Percentiles rank a stretch among this genome's conserved stretches.
These are phyloP conservation scores for Willisornis vidua DNA, from an alignment of 2,113 vertebrate species.

Conservation along the genomic window DNA sequence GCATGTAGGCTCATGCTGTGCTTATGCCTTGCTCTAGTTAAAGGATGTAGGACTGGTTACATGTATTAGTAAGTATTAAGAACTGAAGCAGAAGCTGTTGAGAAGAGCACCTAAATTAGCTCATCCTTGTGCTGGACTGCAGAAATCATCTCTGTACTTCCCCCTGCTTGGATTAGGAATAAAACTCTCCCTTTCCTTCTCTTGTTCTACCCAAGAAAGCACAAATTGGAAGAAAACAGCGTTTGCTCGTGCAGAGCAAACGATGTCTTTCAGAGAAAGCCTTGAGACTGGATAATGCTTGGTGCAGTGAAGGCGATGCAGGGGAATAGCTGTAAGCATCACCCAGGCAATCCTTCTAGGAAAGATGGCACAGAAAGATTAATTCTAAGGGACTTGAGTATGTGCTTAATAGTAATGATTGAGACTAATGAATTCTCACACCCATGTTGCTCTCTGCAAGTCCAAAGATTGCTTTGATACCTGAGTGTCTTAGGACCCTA, in stretches of 20 bases:
- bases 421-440: not conserved
- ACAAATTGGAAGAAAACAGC: not conserved
- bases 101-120: not conserved
- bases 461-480: not conserved
- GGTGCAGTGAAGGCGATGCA: not conserved
- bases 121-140: not conserved
- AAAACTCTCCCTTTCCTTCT: not conserved
- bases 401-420: not conserved
- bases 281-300: not conserved
- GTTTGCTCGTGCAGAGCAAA: not conserved
- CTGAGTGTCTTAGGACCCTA: not conserved
- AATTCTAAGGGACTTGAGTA: not conserved
- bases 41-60: not conserved
- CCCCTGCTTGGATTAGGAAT: not conserved
- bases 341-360: not conserved
- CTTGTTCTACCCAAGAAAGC: not conserved
- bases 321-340: not conserved
- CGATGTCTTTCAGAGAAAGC: not conserved
- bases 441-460: not conserved
- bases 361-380: not conserved
- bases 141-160: not conserved
- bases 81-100: not conserved
- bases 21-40: not conserved
- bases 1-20: rapidly evolving
- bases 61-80: not conserved